These are phyloP conservation scores for Lamproptera curius DNA, from an alignment of 2,888 invertebrate genomes.

Conservation along the genomic window DNA sequence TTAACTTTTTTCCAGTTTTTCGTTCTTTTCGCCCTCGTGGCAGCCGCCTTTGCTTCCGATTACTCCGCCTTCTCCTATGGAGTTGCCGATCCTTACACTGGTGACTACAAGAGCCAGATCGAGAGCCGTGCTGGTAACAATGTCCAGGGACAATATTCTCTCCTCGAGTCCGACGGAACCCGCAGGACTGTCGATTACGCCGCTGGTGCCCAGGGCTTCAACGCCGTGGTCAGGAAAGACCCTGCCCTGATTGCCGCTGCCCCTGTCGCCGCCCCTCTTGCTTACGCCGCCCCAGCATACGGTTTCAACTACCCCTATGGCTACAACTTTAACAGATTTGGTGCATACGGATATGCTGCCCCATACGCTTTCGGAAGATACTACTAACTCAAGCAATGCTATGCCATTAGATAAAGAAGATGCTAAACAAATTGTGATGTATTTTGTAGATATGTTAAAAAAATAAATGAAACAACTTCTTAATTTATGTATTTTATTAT, in stretches of 20 bases:
- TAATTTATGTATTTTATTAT: too few species aligned
- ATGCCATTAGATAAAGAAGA: too few species aligned
- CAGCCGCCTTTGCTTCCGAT: slow-evolving; percentile 40
- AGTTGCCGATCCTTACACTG: slow-evolving; percentile 75
- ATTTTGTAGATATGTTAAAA: too few species aligned
- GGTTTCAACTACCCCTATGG: slow-evolving; percentile 31
- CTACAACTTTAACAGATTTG: slow-evolving; percentile 57
- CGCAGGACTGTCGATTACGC: slow-evolving; percentile 76
- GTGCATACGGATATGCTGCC: slow-evolving; percentile 25
- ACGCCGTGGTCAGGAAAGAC: slow-evolving; percentile 75
- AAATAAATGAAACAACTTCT: background rate
- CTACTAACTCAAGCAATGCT: too few species aligned
- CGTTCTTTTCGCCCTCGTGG: slow-evolving; percentile 46
- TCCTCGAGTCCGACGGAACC: slow-evolving; percentile 74
- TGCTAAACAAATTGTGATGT: too few species aligned
- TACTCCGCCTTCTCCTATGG: slow-evolving; percentile 72
- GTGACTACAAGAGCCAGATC: slow-evolving; percentile 75
- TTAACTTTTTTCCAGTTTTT: slow-evolving; percentile 49
- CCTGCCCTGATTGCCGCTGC: slow-evolving; percentile 50
- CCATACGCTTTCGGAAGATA: slow-evolving; percentile 39
- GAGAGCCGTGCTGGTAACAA: slow-evolving; percentile 70
- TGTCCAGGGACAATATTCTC: slow-evolving; percentile 75
- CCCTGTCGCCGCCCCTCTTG: slow-evolving; percentile 35
- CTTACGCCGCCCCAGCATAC: slow-evolving; percentile 32
- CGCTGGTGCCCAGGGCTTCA: slow-evolving; percentile 78